Conservation (phyloP, 2,113 vertebrate genomes). For the Cygnus buccinator region DNA sequence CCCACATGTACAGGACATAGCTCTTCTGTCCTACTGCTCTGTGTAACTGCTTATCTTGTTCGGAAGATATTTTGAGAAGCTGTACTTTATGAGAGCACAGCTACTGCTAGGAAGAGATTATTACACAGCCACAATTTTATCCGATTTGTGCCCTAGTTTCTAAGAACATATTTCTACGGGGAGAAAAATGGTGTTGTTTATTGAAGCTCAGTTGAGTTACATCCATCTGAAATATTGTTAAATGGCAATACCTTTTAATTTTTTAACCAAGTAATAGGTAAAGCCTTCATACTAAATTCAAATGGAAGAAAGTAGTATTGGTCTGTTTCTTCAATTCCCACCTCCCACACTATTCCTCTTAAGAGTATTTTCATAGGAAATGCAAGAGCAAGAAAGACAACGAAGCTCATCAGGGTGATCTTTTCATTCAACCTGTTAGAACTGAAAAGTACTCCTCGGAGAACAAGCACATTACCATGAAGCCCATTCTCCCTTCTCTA, state of each 20-base stretch:
- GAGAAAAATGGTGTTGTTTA: neutral
- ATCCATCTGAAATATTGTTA: neutral
- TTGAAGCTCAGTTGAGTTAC: neutral
- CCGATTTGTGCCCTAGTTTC: constrained; percentile 17
- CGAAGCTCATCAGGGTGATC: neutral
- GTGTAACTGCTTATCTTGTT: constrained; percentile 8
- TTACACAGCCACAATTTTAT: constrained; percentile 17
- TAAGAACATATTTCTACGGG: neutral
- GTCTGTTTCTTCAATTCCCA: neutral
- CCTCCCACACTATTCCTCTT: neutral
- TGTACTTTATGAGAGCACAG: neutral
- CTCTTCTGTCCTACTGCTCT: neutral
- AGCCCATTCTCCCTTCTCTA: neutral
- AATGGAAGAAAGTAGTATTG: neutral
- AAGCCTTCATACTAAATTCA: neutral
- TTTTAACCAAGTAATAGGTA: neutral
- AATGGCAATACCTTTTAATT: neutral
- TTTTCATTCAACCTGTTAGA: neutral
- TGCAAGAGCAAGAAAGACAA: neutral
- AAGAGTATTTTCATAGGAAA: neutral
- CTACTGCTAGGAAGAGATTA: neutral
- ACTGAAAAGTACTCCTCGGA: neutral
- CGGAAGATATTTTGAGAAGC: neutral
- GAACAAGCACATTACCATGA: neutral
- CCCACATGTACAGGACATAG: neutral